Evolutionary conservation across 2,113 vertebrate species (phyloP), one percentile per base, ranked within the genome.

Genomic region (Rhinopomastus cyanomelas): DNA sequence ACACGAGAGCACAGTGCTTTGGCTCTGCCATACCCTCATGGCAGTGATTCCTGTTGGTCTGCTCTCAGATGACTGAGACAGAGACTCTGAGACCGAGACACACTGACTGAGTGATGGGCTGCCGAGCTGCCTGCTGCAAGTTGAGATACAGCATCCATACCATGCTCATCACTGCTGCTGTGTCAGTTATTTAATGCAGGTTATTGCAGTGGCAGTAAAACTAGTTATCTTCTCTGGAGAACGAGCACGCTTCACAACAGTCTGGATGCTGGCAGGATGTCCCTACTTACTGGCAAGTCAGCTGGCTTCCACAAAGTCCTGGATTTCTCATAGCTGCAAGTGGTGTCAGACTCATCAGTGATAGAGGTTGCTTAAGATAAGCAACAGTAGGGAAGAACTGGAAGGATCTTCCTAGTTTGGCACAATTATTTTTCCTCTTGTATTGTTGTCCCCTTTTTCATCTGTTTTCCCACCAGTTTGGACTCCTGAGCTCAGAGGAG

Each of bases 91-190:
- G n/a, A n/a, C n/a, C n/a, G n/a, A n/a, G n/a, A n/a, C 20, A 57
- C 39, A 9, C 16, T n/a, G 55, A 15, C 37, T 15, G 32, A n/a
- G 39, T 34, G 71, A 6, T 65, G 55, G 85, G 51, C 64, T 89
- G 60, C 56, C 57, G 65, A 53, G 27, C 6, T 56, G 27, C 30
- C 29, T 4, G 4, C 26, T 68, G n/a, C n/a, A n/a, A 7, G 23
- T 13, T 53, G 55, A 36, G 75, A 9, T 20, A 7, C 42, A 51
- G 37, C 34, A 62, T 25, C 52, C 20, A 11, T 19, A 42, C 36
- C 13, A 1, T 4, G 32, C 55, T 86, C 56, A 16, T 49, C 3
- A 1, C 66, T 5, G 0, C 29, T 74, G 37, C 39, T 0, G 0
- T n/a, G 12, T 56, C 42, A 72, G n/a, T 36, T 12, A 10, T 62